These are phyloP conservation scores for Ochropleura leucogaster DNA, from an alignment of 2,888 invertebrate species.

Conservation along the genomic window DNA sequence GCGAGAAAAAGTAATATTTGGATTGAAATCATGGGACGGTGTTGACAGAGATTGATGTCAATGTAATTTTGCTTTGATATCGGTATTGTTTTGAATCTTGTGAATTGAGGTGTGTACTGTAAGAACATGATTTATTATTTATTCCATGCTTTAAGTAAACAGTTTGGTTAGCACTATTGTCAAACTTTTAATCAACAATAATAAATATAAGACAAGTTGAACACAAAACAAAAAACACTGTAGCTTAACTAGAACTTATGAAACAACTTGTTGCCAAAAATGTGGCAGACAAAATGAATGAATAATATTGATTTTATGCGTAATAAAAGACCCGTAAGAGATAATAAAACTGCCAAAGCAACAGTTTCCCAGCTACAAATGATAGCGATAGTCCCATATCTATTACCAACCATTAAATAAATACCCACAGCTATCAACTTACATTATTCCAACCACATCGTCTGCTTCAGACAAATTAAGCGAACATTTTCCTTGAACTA, in stretches of 20 bases:
- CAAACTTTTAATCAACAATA: background rate
- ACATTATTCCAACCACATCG: constrained; percentile 34
- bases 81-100: background rate
- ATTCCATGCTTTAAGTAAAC: background rate
- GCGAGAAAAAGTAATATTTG: background rate
- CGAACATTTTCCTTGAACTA: constrained; percentile 36
- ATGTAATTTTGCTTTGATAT: background rate
- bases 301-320: background rate
- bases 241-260: background rate
- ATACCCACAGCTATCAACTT: constrained; percentile 39
- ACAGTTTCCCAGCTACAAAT: constrained; percentile 17
- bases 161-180: background rate
- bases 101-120: background rate
- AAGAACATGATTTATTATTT: background rate
- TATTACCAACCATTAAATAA: constrained; percentile 25
- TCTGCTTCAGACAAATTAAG: constrained; percentile 39
- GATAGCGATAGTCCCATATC: constrained; percentile 15
- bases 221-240: background rate
- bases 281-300: background rate
- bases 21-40: background rate
- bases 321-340: background rate
- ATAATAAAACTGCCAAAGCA: background rate
- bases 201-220: rapidly evolving
- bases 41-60: constrained; percentile 21
- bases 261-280: background rate